These are phyloP conservation scores for Myripristis murdjan DNA, from an alignment of 2,797 vertebrate species.

Conservation along the genomic window DNA sequence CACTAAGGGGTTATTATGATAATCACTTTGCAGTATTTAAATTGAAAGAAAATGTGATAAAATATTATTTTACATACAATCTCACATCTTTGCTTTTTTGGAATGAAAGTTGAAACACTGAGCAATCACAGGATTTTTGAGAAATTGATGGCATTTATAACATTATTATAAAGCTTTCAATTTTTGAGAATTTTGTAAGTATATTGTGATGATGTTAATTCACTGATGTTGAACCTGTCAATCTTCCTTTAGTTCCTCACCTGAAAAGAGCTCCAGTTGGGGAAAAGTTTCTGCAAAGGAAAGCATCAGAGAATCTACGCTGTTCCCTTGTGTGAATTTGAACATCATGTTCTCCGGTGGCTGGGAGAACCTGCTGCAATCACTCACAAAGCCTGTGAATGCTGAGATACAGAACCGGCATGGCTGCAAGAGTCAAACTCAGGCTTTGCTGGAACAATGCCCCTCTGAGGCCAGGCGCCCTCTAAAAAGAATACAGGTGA, in stretches of 20 bases:
- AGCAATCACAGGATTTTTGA: not conserved
- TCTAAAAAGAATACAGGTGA: constrained; percentile 41
- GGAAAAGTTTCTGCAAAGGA: not conserved
- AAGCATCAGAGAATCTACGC: not conserved
- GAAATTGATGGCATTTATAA: not conserved
- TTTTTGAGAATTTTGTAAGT: not conserved
- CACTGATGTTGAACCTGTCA: not conserved
- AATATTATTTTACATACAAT: not conserved
- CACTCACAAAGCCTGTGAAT: constrained; percentile 4
- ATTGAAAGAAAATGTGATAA: not conserved
- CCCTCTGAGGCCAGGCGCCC: not conserved
- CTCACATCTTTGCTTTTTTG: constrained; percentile 9
- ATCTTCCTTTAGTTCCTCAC: constrained; percentile 29
- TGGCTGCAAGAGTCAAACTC: constrained; percentile 23
- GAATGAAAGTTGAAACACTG: too few relatives aligned
- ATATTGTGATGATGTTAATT: not conserved
- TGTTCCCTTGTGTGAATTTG: constrained; percentile 7
- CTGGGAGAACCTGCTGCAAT: constrained; percentile 29
- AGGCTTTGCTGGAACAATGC: constrained; percentile 7
- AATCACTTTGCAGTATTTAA: not conserved
- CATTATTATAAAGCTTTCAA: not conserved
- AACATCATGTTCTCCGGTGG: not conserved
- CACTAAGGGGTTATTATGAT: constrained; percentile 1
- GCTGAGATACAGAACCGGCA: constrained; percentile 8
- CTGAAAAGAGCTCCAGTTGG: not conserved